Evolutionary conservation across 2,888 invertebrate species (phyloP), one percentile per base, ranked within the genome.

Genomic region (Melanchra persicariae): DNA sequence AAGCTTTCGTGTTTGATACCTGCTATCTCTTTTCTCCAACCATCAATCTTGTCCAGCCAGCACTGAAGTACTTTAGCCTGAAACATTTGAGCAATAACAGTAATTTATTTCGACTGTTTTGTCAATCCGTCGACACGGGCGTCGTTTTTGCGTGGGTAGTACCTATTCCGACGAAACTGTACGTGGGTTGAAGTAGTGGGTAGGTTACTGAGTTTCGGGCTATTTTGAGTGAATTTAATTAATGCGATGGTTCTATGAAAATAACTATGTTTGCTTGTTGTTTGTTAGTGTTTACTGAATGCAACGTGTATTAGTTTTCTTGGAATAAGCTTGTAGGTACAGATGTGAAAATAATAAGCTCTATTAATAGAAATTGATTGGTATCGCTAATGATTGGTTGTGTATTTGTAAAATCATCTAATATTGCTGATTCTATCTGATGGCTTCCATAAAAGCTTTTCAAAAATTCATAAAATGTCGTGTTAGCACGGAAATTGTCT

Each of bases 91-190:
- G 70, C 34, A 74, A 71, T 74, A 81, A 83, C 64, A 71, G 26
- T 63, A 78, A 85, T 85, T 81, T 74, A 81, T 83, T 74, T 79
- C 55, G 62, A 55, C 69, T 69, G 72, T 83, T 84, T 74, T 70
- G 72, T 83, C 76, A 83, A 80, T 80, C 63, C 58, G 78, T 85
- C 75, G 63, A 55, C 72, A 69, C 61, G 58, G 30, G n/a, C 24
- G 10, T n/a, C 17, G 65, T 58, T 66, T 67, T 49, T 64, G 68
- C 59, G 73, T 55, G 47, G 73, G 68, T 22, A 52, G 79, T 43
- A 24, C 6, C 47, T 34, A 66, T 77, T 71, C 49, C 34, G n/a
- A 40, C 51, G 47, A 47, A 52, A 47, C 51, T 22, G 43, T 12
- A n/a, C 15, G 26, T 51, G 24, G 45, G 55, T 43, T 37, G 55